A percentile compares a stretch with the other conserved stretches of the same genome.
Conservation (phyloP, 2,797 vertebrate genomes). For the Neosalanx taihuensis region DNA sequence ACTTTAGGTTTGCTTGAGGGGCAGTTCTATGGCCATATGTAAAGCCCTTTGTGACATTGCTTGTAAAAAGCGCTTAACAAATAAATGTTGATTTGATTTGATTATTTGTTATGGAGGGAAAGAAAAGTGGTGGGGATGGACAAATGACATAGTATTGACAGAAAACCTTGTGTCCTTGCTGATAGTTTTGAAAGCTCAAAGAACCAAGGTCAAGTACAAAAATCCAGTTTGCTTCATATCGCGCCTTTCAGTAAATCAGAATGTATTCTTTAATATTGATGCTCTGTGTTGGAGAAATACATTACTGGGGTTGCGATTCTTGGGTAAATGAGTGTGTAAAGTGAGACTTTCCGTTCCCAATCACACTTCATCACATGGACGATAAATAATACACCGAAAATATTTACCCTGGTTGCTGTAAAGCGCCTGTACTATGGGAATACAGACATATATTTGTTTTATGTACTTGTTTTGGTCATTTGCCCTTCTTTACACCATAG, state of each 20-base stretch:
- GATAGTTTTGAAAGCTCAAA: conserved; percentile 25
- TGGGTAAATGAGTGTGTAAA: conserved; percentile 48
- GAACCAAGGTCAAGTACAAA: conserved; percentile 38
- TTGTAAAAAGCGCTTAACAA: too few species aligned
- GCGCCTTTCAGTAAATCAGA: conserved; percentile 27
- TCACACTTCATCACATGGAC: conserved; percentile 69
- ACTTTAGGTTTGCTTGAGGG: too few species aligned
- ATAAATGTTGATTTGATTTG: background rate
- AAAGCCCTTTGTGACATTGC: too few species aligned
- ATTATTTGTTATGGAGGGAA: conserved; percentile 1
- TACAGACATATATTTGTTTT: conserved; percentile 68
- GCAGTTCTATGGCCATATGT: too few species aligned
- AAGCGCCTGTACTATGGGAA: conserved; percentile 66
- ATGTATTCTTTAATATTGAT: conserved; percentile 39
- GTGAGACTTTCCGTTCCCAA: conserved; percentile 59
- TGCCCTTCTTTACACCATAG: conserved; percentile 74
- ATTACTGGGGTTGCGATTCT: conserved; percentile 43
- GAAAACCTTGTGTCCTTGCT: conserved; percentile 10
- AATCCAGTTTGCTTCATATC: conserved; percentile 26
- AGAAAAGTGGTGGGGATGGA: background rate
- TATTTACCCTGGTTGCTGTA: conserved; percentile 62
- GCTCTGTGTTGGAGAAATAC: conserved; percentile 41
- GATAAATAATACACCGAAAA: conserved; percentile 71
- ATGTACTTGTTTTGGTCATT: conserved; percentile 72
- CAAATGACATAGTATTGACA: conserved; percentile 10